These are phyloP conservation scores for Himalopsyche phryganea DNA, from an alignment of 1,140 invertebrate genomes.

Conservation along the genomic window DNA sequence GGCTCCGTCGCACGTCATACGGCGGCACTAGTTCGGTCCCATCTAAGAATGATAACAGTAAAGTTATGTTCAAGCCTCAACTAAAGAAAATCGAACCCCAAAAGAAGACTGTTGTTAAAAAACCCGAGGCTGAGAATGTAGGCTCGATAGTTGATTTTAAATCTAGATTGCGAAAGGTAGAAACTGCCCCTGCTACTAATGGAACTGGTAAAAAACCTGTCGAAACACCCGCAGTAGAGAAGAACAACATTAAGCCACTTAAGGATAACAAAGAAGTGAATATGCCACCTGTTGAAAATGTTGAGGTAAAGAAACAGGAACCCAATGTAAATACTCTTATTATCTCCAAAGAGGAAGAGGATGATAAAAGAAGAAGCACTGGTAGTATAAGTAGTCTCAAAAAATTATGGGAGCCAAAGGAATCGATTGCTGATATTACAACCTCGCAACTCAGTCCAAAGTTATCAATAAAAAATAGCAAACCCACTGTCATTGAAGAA, in stretches of 20 bases:
- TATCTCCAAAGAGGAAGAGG: constrained; percentile 51
- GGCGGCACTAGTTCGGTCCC: constrained; percentile 31
- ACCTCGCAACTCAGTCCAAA: constrained; percentile 60
- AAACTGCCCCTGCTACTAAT: constrained; percentile 46
- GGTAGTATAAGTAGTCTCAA: constrained; percentile 91
- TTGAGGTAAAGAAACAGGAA: constrained; percentile 51
- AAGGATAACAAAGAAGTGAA: constrained; percentile 34
- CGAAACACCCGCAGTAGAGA: constrained; percentile 47
- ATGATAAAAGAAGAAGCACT: constrained; percentile 86
- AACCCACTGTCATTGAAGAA: constrained; percentile 35
- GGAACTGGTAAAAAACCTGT: constrained; percentile 48
- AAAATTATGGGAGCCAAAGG: constrained; percentile 84
- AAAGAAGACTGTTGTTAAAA: constrained; percentile 48
- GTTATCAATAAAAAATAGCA: constrained; percentile 48
- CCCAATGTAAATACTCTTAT: constrained; percentile 53
- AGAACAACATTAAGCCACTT: constrained; percentile 35
- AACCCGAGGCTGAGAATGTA: constrained; percentile 53
- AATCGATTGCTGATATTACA: constrained; percentile 45
- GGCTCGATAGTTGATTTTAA: constrained; percentile 79
- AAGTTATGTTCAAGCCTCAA: constrained; percentile 57
- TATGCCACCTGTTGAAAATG: constrained; percentile 42
- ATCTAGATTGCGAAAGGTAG: constrained; percentile 78
- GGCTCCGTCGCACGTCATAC: constrained; percentile 47
- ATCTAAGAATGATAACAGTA: constrained; percentile 39
- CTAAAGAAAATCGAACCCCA: constrained; percentile 66